phyloP scores from a whole-genome alignment of 2,888 invertebrate genomes.

The Gonocerus acuteangulatus region DNA sequence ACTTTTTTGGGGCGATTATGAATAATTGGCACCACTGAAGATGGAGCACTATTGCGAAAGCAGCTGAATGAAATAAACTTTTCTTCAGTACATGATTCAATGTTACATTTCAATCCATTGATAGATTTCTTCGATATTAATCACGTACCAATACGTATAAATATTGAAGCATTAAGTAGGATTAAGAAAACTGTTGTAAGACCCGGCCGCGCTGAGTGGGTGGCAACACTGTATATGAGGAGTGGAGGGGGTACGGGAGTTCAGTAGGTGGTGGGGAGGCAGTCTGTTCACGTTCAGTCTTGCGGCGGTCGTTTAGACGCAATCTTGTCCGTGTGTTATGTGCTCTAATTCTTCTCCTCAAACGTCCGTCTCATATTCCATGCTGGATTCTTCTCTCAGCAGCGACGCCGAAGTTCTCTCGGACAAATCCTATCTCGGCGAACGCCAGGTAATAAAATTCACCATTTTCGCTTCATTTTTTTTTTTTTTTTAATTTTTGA shows the following conservation, averaged over 20 bases:
- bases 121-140: too few species aligned
- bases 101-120: too few species aligned
- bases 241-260: background rate
- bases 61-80: too few species aligned
- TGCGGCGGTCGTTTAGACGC: slow-evolving; percentile 8
- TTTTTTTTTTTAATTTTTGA: too few species aligned
- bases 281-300: slow-evolving; percentile 10
- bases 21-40: too few species aligned
- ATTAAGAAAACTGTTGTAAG: too few species aligned
- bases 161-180: too few species aligned
- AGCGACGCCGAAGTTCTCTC: slow-evolving; percentile 24
- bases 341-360: slow-evolving; percentile 33
- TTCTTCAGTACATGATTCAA: too few species aligned
- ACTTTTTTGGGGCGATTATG: too few species aligned
- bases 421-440: slow-evolving; percentile 34
- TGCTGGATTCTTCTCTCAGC: slow-evolving; percentile 32
- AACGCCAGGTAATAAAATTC: slow-evolving; percentile 31
- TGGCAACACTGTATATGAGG: slow-evolving; percentile 3
- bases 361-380: slow-evolving; percentile 33
- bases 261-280: slow-evolving; percentile 18
- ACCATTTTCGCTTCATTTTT: background rate
- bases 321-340: slow-evolving; percentile 31
- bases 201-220: background rate
- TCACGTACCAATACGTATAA: too few species aligned
- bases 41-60: too few species aligned